Percentiles rank a stretch among this genome's conserved stretches.
These are phyloP conservation scores for Panopea generosa DNA, from an alignment of 2,888 invertebrate species.

Conservation along the genomic window DNA sequence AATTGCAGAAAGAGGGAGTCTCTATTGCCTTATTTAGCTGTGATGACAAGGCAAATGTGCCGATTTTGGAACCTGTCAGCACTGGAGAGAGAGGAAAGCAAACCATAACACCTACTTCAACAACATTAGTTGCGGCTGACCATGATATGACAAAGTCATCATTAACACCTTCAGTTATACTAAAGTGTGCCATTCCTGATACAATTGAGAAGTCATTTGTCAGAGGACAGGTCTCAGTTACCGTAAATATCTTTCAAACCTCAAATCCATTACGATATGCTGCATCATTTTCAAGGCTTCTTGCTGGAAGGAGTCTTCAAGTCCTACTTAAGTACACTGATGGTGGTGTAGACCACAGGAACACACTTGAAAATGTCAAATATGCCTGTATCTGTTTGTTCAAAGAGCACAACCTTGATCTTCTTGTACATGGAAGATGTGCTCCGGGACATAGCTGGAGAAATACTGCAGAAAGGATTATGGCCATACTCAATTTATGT, in stretches of 20 bases:
- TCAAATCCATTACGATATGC: conserved; percentile 44
- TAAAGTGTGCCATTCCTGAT: conserved; percentile 23
- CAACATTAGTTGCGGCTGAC: conserved; percentile 24
- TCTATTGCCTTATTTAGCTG: conserved; percentile 9
- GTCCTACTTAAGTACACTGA: conserved; percentile 29
- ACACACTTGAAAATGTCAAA: conserved; percentile 28
- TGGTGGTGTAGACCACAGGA: conserved; percentile 40
- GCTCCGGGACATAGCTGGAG: conserved; percentile 49
- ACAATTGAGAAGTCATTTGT: conserved; percentile 26
- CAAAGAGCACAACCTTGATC: conserved; percentile 32
- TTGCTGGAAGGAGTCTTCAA: not conserved
- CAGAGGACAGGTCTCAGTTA: conserved; percentile 18
- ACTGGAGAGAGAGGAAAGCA: conserved; percentile 47
- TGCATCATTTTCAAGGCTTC: conserved; percentile 2
- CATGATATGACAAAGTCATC: conserved; percentile 44
- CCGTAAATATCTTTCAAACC: conserved; percentile 31
- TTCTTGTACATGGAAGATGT: conserved; percentile 33
- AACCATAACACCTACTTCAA: conserved; percentile 18
- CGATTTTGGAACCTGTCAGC: conserved; percentile 35
- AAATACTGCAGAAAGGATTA: conserved; percentile 47
- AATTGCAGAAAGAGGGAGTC: conserved; percentile 12
- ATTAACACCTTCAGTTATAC: conserved; percentile 25
- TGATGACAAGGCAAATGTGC: conserved; percentile 52
- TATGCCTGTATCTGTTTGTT: conserved; percentile 36
- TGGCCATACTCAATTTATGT: conserved; percentile 39